Base-by-base conservation (phyloP, 2,888 invertebrate genomes). In the Cephus pulcher region DNA sequence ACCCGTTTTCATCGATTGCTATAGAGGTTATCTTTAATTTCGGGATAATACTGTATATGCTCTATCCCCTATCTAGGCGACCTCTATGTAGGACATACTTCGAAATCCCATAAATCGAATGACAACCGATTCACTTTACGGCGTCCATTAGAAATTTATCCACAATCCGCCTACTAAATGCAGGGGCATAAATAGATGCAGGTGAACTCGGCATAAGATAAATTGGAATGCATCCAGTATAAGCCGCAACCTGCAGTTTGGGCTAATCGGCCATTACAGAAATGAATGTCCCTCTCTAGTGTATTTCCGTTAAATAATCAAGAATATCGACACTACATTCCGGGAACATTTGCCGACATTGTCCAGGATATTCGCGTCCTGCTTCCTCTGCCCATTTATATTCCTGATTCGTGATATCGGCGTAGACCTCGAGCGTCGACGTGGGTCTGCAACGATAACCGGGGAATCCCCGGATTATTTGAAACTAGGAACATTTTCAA, bases 341-440 rank as follows among this genome's bases (percentile, higher is more conserved):
- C 40, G 87, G 78, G 80, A 88, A 89, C 75, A 86, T 80, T 78
- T 76, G 80, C 80, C 80, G 81, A 79, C 90, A 90, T 34, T 82
- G 82, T 33, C 80, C 83, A 12, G 81, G 79, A 81, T 83, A 82
- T 78, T 80, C 83, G 79, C 80, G 86, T 34, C 90, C 90, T 56
- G 87, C 82, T 40, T 81, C 82, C 82, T 91, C 91, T 68, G 91
- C 91, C 11, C 87, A 87, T 56, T 80, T 85, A 83, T 91, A 91
- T 79, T 90, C 88, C 77, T 88, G 88, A 84, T 90, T 88, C 75
- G 81, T 80, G 69, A 79, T 78, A 32, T 76, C 70, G 23, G 32
- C 56, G 56, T 78, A 78, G 74, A 82, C 81, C 69, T 79, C 81
- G 32, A 80, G 75, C 4, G 87, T 89, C 33, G 83, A 86, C 75